phyloP scores from a whole-genome alignment of 2,888 invertebrate species.

The Megaustenia siamemsis region DNA sequence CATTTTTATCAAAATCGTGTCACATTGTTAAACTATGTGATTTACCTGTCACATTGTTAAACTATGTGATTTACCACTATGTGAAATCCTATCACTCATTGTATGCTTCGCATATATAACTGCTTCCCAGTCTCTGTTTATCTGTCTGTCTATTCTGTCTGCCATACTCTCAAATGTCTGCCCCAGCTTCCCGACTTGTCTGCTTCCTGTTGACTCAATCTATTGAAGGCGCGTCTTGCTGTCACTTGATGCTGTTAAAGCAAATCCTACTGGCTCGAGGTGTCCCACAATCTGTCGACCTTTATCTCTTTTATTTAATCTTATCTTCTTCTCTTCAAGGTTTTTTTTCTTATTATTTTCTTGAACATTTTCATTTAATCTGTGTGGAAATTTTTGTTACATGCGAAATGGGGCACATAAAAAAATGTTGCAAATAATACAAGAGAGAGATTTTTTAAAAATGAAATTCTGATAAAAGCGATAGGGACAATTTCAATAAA shows the following conservation, averaged over 20 bases:
- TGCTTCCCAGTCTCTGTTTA: not conserved
- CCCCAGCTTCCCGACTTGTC: not conserved
- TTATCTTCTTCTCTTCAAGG: not conserved
- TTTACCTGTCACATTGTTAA: too few relatives aligned
- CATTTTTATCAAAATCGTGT: too few relatives aligned
- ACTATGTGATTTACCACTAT: too few relatives aligned
- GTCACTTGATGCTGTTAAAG: not conserved
- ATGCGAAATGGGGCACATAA: too few relatives aligned
- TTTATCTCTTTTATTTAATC: not conserved
- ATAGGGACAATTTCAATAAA: too few relatives aligned
- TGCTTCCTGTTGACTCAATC: not conserved
- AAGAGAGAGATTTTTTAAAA: too few relatives aligned
- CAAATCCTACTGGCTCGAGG: not conserved
- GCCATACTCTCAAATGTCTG: not conserved
- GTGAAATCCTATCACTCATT: not conserved
- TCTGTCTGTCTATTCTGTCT: constrained; percentile 13
- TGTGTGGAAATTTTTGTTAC: not conserved
- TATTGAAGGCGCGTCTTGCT: not conserved
- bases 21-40: too few relatives aligned
- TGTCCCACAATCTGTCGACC: not conserved
- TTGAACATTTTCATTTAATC: not conserved
- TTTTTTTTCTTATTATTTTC: not conserved
- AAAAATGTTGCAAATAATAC: too few relatives aligned
- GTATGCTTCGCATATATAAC: not conserved
- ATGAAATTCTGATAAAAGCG: too few relatives aligned